Conservation (phyloP, 2,888 invertebrate species). For the Leucophenga montana region DNA sequence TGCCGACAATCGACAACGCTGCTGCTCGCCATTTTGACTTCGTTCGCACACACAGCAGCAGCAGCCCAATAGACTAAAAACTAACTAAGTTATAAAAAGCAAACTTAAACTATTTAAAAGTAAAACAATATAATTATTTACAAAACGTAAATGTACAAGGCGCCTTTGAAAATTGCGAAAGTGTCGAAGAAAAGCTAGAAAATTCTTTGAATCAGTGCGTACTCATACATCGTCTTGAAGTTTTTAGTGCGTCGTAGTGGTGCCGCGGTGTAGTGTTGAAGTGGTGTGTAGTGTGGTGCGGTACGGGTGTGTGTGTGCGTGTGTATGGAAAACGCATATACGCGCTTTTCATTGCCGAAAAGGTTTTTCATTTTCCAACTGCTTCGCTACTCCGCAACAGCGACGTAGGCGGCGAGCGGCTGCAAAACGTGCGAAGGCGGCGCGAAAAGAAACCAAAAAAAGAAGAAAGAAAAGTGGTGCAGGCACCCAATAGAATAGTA, state of each 20-base stretch:
- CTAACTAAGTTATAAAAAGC: neutral
- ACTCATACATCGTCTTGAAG: too few species aligned
- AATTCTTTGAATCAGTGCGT: too few species aligned
- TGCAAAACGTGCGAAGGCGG: constrained; percentile 42
- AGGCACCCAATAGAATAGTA: constrained; percentile 21
- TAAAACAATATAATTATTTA: neutral
- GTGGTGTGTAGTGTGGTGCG: too few species aligned
- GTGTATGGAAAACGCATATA: neutral
- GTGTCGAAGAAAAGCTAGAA: too few species aligned
- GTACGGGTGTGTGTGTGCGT: too few species aligned
- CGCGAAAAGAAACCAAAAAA: constrained; percentile 43
- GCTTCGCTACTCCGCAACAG: too few species aligned
- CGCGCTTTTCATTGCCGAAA: neutral
- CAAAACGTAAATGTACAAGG: too few species aligned
- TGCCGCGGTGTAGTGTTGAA: too few species aligned
- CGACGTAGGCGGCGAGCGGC: constrained; percentile 8
- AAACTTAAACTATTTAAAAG: neutral
- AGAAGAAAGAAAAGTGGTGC: neutral
- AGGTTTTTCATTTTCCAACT: neutral
- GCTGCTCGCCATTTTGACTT: constrained; percentile 70
- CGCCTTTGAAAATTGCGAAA: too few species aligned
- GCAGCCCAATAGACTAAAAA: constrained; percentile 1
- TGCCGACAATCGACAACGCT: constrained; percentile 61
- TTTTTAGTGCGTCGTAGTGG: too few species aligned
- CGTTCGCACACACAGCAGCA: neutral